Percentiles rank a stretch among this genome's conserved stretches.
These are phyloP conservation scores for Lepidotrigona ventralis DNA, from an alignment of 1,140 invertebrate species.

Conservation along the genomic window DNA sequence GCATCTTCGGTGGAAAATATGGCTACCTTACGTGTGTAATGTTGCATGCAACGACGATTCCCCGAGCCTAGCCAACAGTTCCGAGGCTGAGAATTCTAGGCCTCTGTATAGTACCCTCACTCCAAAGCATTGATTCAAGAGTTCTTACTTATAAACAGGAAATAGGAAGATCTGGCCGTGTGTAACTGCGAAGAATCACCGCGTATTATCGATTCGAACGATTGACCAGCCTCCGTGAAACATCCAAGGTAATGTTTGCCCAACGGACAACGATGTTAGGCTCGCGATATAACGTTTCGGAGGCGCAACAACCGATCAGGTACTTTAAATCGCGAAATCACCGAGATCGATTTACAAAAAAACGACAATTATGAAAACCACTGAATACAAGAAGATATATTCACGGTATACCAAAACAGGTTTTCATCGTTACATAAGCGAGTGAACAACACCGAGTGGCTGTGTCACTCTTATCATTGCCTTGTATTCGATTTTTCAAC, in stretches of 20 bases:
- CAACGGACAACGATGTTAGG: background rate
- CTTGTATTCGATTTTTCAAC: slow-evolving; percentile 9
- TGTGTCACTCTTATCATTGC: slow-evolving; percentile 38
- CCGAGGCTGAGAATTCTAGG: background rate
- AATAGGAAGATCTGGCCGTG: slow-evolving; percentile 1
- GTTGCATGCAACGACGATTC: slow-evolving; percentile 3
- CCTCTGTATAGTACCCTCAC: background rate
- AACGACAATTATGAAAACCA: slow-evolving; percentile 9
- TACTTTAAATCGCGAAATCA: background rate
- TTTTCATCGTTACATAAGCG: slow-evolving; percentile 42
- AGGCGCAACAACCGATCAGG: background rate
- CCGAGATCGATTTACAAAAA: background rate
- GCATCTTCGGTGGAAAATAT: slow-evolving; percentile 21
- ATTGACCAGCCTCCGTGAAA: slow-evolving; percentile 2
- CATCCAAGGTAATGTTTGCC: background rate
- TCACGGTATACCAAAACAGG: slow-evolving; percentile 42
- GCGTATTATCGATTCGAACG: slow-evolving; percentile 8
- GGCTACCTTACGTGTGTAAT: background rate
- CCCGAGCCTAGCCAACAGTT: background rate
- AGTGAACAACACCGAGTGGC: slow-evolving; percentile 7
- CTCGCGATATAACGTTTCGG: background rate
- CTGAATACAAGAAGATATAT: slow-evolving; percentile 24
- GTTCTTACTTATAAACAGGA: slow-evolving; percentile 6
- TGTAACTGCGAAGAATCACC: slow-evolving; percentile 1
- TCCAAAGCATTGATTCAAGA: background rate